These are phyloP conservation scores for Rhagologus leucostigma DNA, from an alignment of 2,113 vertebrate genomes.

Conservation along the genomic window DNA sequence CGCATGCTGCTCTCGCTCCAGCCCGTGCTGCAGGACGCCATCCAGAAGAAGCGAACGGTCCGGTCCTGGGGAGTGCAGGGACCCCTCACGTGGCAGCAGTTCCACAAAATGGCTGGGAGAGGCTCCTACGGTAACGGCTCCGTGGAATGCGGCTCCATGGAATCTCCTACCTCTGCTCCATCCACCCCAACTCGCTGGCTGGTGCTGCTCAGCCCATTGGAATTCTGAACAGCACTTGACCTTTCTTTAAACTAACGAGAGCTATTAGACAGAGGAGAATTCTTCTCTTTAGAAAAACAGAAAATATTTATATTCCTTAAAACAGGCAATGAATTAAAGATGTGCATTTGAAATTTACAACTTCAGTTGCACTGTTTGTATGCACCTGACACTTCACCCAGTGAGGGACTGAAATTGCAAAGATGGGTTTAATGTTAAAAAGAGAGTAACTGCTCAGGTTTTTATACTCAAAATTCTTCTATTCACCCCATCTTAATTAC, in stretches of 20 bases:
- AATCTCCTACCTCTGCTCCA: not conserved
- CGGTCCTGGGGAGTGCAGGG: slow-evolving; percentile 97
- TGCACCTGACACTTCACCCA: not conserved
- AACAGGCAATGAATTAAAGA: not conserved
- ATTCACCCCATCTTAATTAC: not conserved
- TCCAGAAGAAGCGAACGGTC: slow-evolving; percentile 95
- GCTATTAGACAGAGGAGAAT: not conserved
- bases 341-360: not conserved
- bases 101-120: slow-evolving; percentile 98
- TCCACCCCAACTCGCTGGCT: not conserved
- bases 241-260: not conserved
- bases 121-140: slow-evolving; percentile 90
- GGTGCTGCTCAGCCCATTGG: not conserved
- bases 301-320: not conserved
- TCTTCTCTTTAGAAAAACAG: not conserved
- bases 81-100: slow-evolving; percentile 98
- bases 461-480: not conserved
- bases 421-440: not conserved
- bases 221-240: not conserved
- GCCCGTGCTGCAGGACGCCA: slow-evolving; percentile 94
- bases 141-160: not conserved
- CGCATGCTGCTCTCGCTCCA: slow-evolving; percentile 94
- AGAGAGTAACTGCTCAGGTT: not conserved
- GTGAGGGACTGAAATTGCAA: not conserved
- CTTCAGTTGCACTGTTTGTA: not conserved